These are phyloP conservation scores for Silurus aristotelis DNA, from an alignment of 2,797 vertebrate species.

Conservation along the genomic window DNA sequence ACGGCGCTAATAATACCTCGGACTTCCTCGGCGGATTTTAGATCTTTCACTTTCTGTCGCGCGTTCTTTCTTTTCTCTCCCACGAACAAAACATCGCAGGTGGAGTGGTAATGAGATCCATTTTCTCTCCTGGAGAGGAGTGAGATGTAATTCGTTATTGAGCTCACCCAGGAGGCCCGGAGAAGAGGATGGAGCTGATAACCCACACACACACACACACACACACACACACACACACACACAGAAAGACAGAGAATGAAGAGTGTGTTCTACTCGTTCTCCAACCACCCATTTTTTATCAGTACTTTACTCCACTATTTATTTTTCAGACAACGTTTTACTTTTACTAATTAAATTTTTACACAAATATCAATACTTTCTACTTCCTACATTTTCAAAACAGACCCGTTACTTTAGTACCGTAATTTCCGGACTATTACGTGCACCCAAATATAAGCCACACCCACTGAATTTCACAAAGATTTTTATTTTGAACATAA, in stretches of 20 bases:
- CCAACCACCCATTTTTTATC: not conserved
- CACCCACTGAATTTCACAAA: no score
- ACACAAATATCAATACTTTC: no score
- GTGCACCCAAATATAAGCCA: no score
- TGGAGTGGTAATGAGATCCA: slow-evolving; percentile 54
- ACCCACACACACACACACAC: not conserved
- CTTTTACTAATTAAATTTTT: no score
- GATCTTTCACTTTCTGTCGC: slow-evolving; percentile 19
- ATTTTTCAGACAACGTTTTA: no score
- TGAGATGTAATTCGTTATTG: slow-evolving; percentile 75
- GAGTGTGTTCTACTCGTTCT: not conserved
- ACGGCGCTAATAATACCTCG: not conserved
- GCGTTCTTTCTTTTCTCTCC: slow-evolving; percentile 34
- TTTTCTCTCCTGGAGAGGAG: slow-evolving; percentile 62
- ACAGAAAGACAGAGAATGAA: not conserved
- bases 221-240: slow-evolving; percentile 4
- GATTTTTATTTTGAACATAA: no score
- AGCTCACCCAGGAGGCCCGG: slow-evolving; percentile 59
- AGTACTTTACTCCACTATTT: no score
- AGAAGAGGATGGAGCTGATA: slow-evolving; percentile 42
- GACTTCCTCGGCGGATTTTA: not conserved
- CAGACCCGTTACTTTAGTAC: no score
- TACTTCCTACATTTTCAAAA: no score
- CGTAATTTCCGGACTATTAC: no score
- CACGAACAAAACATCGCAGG: slow-evolving; percentile 71